Evolutionary conservation across 2,888 invertebrate species (phyloP), one percentile per base, ranked within the genome.

Genomic region (Amitus sp.): DNA sequence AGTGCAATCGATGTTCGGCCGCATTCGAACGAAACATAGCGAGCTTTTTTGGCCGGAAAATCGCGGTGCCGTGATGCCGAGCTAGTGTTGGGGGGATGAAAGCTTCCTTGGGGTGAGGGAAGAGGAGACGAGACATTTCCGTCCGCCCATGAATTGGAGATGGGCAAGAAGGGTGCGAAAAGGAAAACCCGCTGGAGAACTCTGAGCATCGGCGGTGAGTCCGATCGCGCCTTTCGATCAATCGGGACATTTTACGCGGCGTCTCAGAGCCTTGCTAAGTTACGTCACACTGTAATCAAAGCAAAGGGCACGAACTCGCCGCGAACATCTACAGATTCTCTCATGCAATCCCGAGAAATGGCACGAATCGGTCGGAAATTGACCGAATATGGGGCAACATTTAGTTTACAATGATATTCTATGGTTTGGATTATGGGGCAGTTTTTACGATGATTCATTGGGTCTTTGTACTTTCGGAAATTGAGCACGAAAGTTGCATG

Each of bases 151-250:
- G 17, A 4, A 3, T n/a, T 46, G 23, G 57, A 73, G 72, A 87
- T 87, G 87, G 87, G 87, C 79, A 87, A 86, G 80, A 87, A 86
- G 82, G 84, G 84, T 66, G 80, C 78, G 39, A 83, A 83, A 70
- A 83, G 86, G 76, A 88, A 87, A 82, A 88, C 87, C 70, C 85
- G 86, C 80, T 88, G 88, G 88, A 85, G 87, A 80, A 85, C 86
- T 70, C 83, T 88, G 71, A 84, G 86, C 68, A 86, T 87, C 74
- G 85, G 84, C 70, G 85, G 86, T 86, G 76, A 84, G 83, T 80
- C 23, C 23, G 7, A 7, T 23, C 15, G 12, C 7, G 6, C 39
- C 39, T 39, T 39, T 7, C 13, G 17, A 43, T 15, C 9, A 18
- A 17, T 37, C 18, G 18, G 18, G 9, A 10, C 12, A n/a, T 12